phyloP scores from a whole-genome alignment of 2,888 invertebrate genomes.

The Acrocyrtus sp. region DNA sequence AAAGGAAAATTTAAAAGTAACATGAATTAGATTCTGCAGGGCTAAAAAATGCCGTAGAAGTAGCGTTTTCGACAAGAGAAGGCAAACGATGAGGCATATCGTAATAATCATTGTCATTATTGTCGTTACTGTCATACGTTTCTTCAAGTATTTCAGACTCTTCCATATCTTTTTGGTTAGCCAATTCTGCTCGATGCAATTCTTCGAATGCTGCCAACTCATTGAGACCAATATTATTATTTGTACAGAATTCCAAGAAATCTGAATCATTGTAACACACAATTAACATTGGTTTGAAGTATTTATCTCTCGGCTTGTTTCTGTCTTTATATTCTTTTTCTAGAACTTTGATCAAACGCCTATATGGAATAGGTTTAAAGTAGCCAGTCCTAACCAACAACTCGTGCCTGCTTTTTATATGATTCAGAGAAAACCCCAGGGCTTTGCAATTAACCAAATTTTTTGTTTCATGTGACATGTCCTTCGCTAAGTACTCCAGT shows the following conservation, averaged over 20 bases:
- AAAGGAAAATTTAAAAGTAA: slow-evolving; percentile 48
- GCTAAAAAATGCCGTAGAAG: slow-evolving; percentile 48
- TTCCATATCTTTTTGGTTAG: neutral
- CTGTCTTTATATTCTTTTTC: slow-evolving; percentile 44
- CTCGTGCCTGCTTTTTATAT: slow-evolving; percentile 55
- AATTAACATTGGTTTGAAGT: slow-evolving; percentile 54
- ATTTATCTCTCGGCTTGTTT: slow-evolving; percentile 46
- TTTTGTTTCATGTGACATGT: slow-evolving; percentile 51
- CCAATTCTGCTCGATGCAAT: slow-evolving; percentile 38
- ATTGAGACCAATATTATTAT: slow-evolving; percentile 39
- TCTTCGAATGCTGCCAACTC: slow-evolving; percentile 61
- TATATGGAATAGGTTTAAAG: slow-evolving; percentile 52
- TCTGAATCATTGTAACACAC: slow-evolving; percentile 54
- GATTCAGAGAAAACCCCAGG: slow-evolving; percentile 25
- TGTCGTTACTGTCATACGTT: slow-evolving; percentile 8
- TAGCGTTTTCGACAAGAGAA: slow-evolving; percentile 16
- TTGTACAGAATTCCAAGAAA: slow-evolving; percentile 56
- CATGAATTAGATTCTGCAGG: slow-evolving; percentile 45
- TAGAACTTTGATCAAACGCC: slow-evolving; percentile 52
- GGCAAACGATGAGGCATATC: neutral
- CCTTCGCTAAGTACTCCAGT: slow-evolving; percentile 53
- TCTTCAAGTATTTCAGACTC: slow-evolving; percentile 39
- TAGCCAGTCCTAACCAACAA: slow-evolving; percentile 59
- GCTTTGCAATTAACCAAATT: slow-evolving; percentile 44
- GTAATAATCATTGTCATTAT: slow-evolving; percentile 25